Percentiles rank a stretch among this genome's conserved stretches.
Conservation (phyloP, 92 coral and sea anemone genomes). For the Phenganax subtilis region DNA sequence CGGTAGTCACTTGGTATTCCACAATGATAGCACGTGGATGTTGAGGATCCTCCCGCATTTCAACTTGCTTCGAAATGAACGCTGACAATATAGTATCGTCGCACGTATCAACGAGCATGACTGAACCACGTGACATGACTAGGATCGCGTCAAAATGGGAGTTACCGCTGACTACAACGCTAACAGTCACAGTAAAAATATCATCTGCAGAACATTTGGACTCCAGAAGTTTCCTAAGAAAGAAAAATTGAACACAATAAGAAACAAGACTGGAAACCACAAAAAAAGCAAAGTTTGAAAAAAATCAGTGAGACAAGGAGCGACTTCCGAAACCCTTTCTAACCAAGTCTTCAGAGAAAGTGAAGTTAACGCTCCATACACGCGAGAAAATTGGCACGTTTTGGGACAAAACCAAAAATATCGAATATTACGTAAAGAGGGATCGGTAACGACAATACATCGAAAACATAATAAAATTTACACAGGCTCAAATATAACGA, state of each 20-base stretch:
- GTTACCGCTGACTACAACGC: constrained; percentile 28
- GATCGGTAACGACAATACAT: too few species aligned
- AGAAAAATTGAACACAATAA: background rate
- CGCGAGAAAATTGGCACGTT: too few species aligned
- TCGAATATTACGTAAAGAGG: too few species aligned
- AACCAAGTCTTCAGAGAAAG: too few species aligned
- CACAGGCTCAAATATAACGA: too few species aligned
- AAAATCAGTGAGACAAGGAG: too few species aligned
- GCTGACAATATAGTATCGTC: constrained; percentile 32
- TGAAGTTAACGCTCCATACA: too few species aligned
- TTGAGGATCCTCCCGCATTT: constrained; percentile 39
- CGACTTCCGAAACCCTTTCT: too few species aligned
- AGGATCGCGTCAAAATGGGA: constrained; percentile 33
- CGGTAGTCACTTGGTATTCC: background rate
- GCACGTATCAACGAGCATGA: constrained; percentile 27
- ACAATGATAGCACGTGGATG: constrained; percentile 34
- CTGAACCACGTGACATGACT: constrained; percentile 15
- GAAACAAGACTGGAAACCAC: background rate
- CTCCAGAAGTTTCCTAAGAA: constrained; percentile 21
- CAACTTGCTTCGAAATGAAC: constrained; percentile 37
- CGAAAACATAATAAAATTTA: too few species aligned
- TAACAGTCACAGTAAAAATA: constrained; percentile 11
- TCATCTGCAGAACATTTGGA: background rate
- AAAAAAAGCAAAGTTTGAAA: background rate
- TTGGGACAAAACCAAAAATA: too few species aligned